Evolutionary conservation across 2,888 invertebrate species (phyloP).

Genomic region (Eutolmus rufibarbis): DNA sequence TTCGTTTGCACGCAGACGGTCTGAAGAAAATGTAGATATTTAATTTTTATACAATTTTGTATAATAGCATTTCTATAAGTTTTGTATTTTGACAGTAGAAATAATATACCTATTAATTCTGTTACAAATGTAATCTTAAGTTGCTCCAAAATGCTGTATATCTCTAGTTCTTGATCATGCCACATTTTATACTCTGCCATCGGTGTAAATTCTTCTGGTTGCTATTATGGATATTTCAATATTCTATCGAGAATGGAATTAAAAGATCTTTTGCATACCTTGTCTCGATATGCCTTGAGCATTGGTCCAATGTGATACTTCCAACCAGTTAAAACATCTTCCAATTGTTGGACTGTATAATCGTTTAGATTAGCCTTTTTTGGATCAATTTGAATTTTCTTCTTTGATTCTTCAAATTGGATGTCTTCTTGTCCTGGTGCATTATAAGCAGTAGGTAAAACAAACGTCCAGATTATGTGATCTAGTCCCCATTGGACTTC

Average conservation of each 20-base stretch:
- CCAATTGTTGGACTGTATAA: conserved; percentile 64
- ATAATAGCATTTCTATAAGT: background rate
- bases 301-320: conserved; percentile 64
- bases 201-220: conserved; percentile 76
- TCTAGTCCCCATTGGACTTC: conserved; percentile 64
- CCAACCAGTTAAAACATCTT: conserved; percentile 65
- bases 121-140: conserved; percentile 71
- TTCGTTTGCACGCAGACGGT: conserved; percentile 52
- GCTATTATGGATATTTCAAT: conserved; percentile 58
- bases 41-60: no score
- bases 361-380: conserved; percentile 54
- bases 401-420: conserved; percentile 59
- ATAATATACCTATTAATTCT: background rate
- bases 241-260: background rate
- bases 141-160: conserved; percentile 82
- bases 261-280: conserved; percentile 48
- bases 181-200: conserved; percentile 87
- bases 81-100: background rate
- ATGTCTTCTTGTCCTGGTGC: conserved; percentile 59
- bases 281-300: conserved; percentile 55
- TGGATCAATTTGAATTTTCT: conserved; percentile 58
- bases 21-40: conserved; percentile 61
- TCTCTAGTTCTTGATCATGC: conserved; percentile 79
- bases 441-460: conserved; percentile 59
- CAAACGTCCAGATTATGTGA: conserved; percentile 60